Evolutionary conservation across 2,797 vertebrate genomes (phyloP), one percentile per base, ranked within the genome.

Genomic region (Spea hammondii): DNA sequence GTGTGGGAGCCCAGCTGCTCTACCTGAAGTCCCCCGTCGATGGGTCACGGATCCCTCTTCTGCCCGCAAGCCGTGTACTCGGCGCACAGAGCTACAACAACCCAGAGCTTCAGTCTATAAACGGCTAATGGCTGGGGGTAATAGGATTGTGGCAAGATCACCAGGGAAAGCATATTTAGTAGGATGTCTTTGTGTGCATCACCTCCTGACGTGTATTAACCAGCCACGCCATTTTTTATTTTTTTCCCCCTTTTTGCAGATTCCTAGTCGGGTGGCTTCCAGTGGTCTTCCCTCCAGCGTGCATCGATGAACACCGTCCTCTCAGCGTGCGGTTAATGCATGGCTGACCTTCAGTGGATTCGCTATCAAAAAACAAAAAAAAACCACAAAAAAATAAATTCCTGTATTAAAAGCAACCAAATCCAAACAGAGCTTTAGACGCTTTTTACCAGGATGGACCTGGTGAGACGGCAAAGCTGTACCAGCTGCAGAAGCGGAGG

Each of bases 221-320:
- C 17, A 12, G 5, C 65, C 89, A 1, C 54, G 4, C 49, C 78
- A 83, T n/a, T n/a, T n/a, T n/a, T n/a, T 32, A 2, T 32, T 32
- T 32, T 92, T 84, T 91, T 90, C n/a, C 87, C 88, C 91, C 92
- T 89, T 86, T 88, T 91, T 91, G 86, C 92, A 98, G 97, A 96
- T 96, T 89, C 92, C 96, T 87, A 94, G 95, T 88, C 94, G 96
- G 85, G 95, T 96, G 90, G 93, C 95, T 86, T 92, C 96, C 89
- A 90, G 93, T 85, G 93, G 92, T 89, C 94, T 95, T 88, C 95
- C 95, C 91, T 93, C 94, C 88, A 90, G 92, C 82, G 95, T 96
- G 85, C 96, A 96, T 83, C 97, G 96, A 91, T 98, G 97, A 98
- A 93, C 89, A 86, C 86, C 85, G 88, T 88, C 90, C 90, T 87